phyloP scores from a whole-genome alignment of 2,888 invertebrate genomes.

The Stenoptilia bipunctidactyla region DNA sequence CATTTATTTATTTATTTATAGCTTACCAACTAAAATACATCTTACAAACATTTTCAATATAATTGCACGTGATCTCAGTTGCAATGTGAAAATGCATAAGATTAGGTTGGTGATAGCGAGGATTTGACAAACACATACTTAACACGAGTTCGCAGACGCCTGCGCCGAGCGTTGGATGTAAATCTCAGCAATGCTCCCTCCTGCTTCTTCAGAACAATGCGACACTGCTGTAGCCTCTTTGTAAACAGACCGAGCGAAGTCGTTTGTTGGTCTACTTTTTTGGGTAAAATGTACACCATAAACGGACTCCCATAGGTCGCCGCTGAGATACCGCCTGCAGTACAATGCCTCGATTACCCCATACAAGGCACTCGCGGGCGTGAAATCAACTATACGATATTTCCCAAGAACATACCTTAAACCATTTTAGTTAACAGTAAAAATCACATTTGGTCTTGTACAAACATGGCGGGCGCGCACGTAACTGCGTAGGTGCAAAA shows the following conservation, averaged over 20 bases:
- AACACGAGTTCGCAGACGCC: slow-evolving; percentile 25
- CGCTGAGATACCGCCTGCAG: slow-evolving; percentile 53
- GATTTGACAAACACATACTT: slow-evolving; percentile 42
- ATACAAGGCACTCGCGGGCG: slow-evolving; percentile 48
- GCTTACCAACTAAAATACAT: too few species aligned
- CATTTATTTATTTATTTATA: too few species aligned
- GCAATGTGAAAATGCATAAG: too few species aligned
- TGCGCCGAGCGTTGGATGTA: slow-evolving; percentile 52
- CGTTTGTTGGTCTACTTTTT: slow-evolving; percentile 67
- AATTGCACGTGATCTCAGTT: too few species aligned
- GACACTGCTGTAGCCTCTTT: slow-evolving; percentile 54
- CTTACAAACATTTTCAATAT: too few species aligned
- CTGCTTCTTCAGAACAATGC: slow-evolving; percentile 50
- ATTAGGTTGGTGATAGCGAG: too few species aligned
- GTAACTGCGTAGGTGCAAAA: slow-evolving; percentile 13
- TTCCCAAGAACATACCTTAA: slow-evolving; percentile 23
- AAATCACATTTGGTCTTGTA: slow-evolving; percentile 30
- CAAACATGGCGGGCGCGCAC: slow-evolving; percentile 22
- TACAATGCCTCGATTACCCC: slow-evolving; percentile 57
- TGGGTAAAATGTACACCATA: slow-evolving; percentile 62
- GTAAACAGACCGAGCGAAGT: slow-evolving; percentile 55
- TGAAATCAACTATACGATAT: slow-evolving; percentile 42
- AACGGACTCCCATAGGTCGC: slow-evolving; percentile 55
- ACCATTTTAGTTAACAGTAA: slow-evolving; percentile 33
- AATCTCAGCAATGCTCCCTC: slow-evolving; percentile 50